phyloP scores from a whole-genome alignment of 2,113 vertebrate species.

The Penelope pileata region DNA sequence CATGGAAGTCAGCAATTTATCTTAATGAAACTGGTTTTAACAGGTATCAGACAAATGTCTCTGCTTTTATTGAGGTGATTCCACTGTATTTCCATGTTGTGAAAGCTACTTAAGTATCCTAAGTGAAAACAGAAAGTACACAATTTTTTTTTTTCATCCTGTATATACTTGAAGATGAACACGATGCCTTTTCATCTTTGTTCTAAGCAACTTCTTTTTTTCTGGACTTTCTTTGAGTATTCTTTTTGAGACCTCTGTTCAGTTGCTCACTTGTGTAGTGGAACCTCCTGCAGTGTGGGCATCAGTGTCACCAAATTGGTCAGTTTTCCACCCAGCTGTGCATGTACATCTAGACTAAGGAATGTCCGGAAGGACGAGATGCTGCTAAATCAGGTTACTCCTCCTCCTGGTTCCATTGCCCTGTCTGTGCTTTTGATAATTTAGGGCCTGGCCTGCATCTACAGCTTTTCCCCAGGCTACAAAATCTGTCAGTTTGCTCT shows the following conservation, averaged over 20 bases:
- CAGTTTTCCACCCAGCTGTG: neutral
- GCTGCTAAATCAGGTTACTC: neutral
- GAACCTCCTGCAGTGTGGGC: neutral
- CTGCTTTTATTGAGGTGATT: neutral
- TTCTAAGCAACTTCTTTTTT: neutral
- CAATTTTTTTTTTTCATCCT: neutral
- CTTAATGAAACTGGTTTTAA: neutral
- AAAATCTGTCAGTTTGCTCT: neutral
- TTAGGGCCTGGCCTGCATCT: neutral
- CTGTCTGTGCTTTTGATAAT: neutral
- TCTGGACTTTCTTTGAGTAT: neutral
- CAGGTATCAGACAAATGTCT: neutral
- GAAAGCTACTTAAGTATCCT: neutral
- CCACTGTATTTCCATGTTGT: neutral
- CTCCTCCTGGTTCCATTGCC: neutral
- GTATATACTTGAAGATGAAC: neutral
- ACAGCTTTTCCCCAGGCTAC: neutral
- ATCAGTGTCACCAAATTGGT: accelerated
- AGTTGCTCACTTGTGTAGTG: neutral
- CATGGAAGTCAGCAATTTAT: neutral
- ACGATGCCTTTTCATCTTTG: neutral
- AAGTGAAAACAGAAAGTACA: neutral
- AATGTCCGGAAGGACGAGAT: neutral
- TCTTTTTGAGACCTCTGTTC: neutral
- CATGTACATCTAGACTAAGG: accelerated